A percentile compares a stretch with the other conserved stretches of the same genome.
Evolutionary conservation across 2,797 vertebrate species (phyloP).

Genomic region (Bucorvus abyssinicus): DNA sequence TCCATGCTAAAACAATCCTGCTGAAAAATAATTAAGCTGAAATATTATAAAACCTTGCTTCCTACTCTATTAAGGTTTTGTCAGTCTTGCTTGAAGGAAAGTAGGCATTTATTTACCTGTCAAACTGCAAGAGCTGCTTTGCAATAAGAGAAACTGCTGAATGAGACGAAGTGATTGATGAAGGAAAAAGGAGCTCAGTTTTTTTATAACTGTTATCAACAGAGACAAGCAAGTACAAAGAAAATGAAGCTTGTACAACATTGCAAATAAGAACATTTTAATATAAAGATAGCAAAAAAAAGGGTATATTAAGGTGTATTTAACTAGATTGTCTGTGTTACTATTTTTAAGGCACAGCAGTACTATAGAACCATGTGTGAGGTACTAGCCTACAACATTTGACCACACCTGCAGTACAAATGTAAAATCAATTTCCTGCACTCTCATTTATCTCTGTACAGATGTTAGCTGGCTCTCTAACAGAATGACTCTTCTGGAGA

Average conservation of each 20-base stretch:
- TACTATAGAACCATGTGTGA: conserved; percentile 60
- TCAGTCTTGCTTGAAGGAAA: neutral
- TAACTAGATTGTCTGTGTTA: conserved; percentile 41
- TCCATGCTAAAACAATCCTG: neutral
- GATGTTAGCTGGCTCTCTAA: conserved; percentile 75
- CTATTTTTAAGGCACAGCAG: conserved; percentile 51
- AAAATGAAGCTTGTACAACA: neutral
- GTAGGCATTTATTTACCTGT: conserved; percentile 18
- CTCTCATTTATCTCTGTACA: conserved; percentile 75
- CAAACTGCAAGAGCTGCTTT: neutral
- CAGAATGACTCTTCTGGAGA: conserved; percentile 74
- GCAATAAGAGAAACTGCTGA: neutral
- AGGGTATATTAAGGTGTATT: conserved; percentile 37
- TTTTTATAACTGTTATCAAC: conserved; percentile 1
- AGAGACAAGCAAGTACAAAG: conserved; percentile 13
- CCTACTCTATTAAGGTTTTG: neutral
- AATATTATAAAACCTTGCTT: neutral
- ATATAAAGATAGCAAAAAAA: neutral
- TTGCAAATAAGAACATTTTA: conserved; percentile 38
- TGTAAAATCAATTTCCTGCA: conserved; percentile 80
- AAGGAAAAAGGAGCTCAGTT: conserved; percentile 1
- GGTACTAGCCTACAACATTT: conserved; percentile 74
- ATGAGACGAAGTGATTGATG: neutral
- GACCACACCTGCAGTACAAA: conserved; percentile 75
- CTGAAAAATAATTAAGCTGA: conserved; percentile 19